Base-by-base conservation (phyloP, 2,797 vertebrate species). In the Xiphorhynchus erythropygius region DNA sequence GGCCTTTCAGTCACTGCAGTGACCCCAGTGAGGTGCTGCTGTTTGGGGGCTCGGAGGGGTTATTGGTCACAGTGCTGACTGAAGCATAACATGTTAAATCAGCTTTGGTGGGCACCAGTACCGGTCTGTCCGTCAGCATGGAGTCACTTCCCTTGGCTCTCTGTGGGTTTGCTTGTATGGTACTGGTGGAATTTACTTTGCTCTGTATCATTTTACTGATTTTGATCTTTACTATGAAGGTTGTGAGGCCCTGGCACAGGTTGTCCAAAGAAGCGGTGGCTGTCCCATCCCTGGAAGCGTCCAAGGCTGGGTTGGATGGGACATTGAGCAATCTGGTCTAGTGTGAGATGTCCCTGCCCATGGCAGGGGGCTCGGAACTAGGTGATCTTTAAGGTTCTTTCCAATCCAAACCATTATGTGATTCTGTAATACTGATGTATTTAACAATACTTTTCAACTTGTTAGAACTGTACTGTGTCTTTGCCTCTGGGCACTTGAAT, bases 401-500 rank as follows among this genome's bases (percentile, higher is more conserved):
- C 32, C 59, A 35, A 3, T 13, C 13, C 39, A 90, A 53, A 53
- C 46, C 18, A 9, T 53, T 73, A 13, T 35, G 8, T 46, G 33
- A 27, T 65, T 93, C 37, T 68, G 0, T n/a, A 41, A 37, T n/a
- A 56, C 21, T 52, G 18, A 65, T 76, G 21, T 69, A n/a, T 88
- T 88, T 86, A 60, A 94, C 53, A 65, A 47, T 73, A 53, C 67
- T 82, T 93, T 76, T 23, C 63, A 56, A 56, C 60, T 93, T n/a
- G 12, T 92, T 92, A 84, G 73, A 85, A 74, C 33, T 64, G 16
- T 69, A 5, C 63, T 32, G 65, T 8, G 25, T 65, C 79, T 96
- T 96, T 94, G 84, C 89, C 76, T 92, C 67, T 52, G 71, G 87
- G 77, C 59, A 24, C 76, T 79, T 76, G 87, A 91, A 86, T 88